A percentile compares a stretch with the other conserved stretches of the same genome.
These are phyloP conservation scores for Cosmia trapezina DNA, from an alignment of 2,888 invertebrate genomes.

Conservation along the genomic window DNA sequence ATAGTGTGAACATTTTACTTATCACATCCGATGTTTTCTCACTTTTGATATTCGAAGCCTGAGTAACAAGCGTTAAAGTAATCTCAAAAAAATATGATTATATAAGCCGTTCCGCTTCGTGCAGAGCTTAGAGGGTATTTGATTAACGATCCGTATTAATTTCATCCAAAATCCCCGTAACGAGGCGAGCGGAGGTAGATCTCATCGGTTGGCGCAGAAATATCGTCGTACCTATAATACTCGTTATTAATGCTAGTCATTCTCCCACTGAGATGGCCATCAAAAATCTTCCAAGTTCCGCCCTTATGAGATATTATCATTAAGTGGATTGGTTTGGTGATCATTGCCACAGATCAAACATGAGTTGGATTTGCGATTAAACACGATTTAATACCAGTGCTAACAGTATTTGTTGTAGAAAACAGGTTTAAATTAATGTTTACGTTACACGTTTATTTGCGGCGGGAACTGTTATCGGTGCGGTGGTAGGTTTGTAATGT, in stretches of 20 bases:
- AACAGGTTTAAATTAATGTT: constrained; percentile 60
- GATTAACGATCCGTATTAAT: constrained; percentile 87
- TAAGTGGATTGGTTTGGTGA: constrained; percentile 43
- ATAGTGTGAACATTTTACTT: constrained; percentile 17
- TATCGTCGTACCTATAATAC: constrained; percentile 73
- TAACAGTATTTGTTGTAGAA: constrained; percentile 44
- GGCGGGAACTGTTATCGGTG: constrained; percentile 38
- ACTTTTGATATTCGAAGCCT: constrained; percentile 3
- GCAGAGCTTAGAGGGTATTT: constrained; percentile 79
- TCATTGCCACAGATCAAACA: constrained; percentile 44
- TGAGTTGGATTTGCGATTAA: constrained; percentile 47
- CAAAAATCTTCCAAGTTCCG: constrained; percentile 59
- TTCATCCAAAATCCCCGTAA: constrained; percentile 81
- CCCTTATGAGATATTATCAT: constrained; percentile 55
- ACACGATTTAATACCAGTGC: constrained; percentile 47
- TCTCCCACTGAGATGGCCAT: constrained; percentile 64
- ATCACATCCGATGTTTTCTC: constrained; percentile 22
- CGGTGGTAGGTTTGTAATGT: constrained; percentile 50
- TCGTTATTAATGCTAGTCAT: constrained; percentile 80
- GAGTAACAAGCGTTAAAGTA: constrained; percentile 56
- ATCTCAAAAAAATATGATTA: constrained; percentile 77
- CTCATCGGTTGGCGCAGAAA: constrained; percentile 69
- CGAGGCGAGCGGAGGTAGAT: constrained; percentile 74
- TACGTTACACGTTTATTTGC: constrained; percentile 55
- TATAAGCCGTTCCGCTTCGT: constrained; percentile 73